Base-by-base conservation (phyloP, 2,113 vertebrate species). In the Fulmarus glacialis region DNA sequence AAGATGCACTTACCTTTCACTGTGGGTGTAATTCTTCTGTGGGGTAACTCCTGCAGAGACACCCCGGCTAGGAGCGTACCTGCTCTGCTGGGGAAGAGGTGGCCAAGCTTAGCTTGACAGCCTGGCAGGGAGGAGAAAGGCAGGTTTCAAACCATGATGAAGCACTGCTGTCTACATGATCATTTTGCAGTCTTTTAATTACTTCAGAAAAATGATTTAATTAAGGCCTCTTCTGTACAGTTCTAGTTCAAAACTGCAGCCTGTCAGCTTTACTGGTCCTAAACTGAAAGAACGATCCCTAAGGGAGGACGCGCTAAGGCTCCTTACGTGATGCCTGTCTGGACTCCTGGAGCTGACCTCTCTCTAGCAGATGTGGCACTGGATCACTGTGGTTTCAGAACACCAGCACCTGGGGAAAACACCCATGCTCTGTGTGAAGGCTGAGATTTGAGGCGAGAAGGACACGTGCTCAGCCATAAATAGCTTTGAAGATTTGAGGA, bases 141-240 rank as follows among this genome's bases (percentile, higher is more conserved):
- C 47, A 24, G 27, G 22, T 36, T 94, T 92, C 56, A 79, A 93
- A 63, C n/a, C 11, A 2, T 48, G 48, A 21, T 80, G 47, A 47
- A 52, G 47, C 71, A 50, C 70, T 55, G 47, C 71, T 86, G 36
- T 29, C 90, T 90, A 47, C 79, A 53, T 15, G 15, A 82, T 90
- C 56, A 60, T 83, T 86, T 82, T 64, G 40, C 32, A 70, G 48
- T 70, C 27, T 92, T 94, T 95, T 96, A 95, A 95, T 96, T 96
- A 96, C 79, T 95, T 92, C 82, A 90, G 70, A 80, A 86, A 94
- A 96, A 73, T 27, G 2, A 60, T 73, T 96, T 96, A 95, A 97
- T 96, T 96, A 96, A 97, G 62, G 18, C 24, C 34, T 82, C 34
- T 86, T 90, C 53, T 40, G 26, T 56, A 87, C 60, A 75, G 53